Evolutionary conservation across 2,113 vertebrate species (phyloP), one percentile per base, ranked within the genome.

Genomic region (Oceanites oceanicus): DNA sequence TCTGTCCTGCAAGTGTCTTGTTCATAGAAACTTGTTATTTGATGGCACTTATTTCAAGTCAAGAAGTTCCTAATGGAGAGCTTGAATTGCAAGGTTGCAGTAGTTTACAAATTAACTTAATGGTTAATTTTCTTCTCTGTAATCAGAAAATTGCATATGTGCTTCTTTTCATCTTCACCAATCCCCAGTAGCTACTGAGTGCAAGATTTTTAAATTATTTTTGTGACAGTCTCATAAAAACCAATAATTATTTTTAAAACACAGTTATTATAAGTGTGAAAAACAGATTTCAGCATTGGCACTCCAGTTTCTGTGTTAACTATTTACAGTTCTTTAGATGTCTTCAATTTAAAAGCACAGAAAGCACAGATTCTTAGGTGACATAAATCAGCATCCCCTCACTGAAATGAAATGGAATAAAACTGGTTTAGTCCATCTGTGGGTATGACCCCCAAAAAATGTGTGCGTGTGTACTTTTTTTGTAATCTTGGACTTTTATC

Each of bases 401-500:
- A 21, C 22, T 73, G 22, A 89, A 70, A 27, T 52, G 8, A 73
- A 92, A 40, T n/a, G 3, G 17, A 62, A 21, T 59, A 59, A 73
- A 80, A 15, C 63, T 59, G 22, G 13, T 36, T 72, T 81, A 53
- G 45, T 90, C 44, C 29, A 45, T 76, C 68, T 92, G 42, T 2
- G 1, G 11, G 40, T 73, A 17, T 38, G 29, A 88, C 20, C 18
- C 49, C 26, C 3, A 2, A 14, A 15, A 85, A 30, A 15, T 15
- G 5, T 27, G 20, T n/a, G 15, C 52, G 11, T 77, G 7, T 16
- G 3, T 65, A 0, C n/a, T 12, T 78, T 30, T 58, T 36, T 50
- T 84, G 95, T 97, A 95, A 97, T 79, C 47, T 94, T 89, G 91
- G 52, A 53, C 75, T 88, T 94, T 92, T 98, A 30, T 96, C 95